Evolutionary conservation across 2,888 invertebrate genomes (phyloP).

Genomic region (Eupithecia abbreviata): DNA sequence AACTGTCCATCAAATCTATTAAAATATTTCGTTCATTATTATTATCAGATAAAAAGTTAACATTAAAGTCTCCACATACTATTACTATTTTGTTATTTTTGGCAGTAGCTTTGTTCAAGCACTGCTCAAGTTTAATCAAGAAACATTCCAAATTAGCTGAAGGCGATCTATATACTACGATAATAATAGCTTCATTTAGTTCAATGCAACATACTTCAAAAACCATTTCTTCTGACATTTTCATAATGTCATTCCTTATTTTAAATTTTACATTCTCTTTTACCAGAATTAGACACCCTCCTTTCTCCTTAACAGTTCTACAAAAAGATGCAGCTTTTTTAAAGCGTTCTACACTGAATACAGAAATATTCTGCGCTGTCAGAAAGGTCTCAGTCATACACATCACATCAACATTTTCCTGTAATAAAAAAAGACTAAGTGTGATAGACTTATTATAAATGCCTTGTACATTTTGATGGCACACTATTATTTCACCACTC

Average conservation of each 20-base stretch:
- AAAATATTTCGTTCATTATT: not conserved
- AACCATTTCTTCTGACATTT: conserved; percentile 7
- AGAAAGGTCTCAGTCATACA: conserved; percentile 4
- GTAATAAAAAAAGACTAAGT: not conserved
- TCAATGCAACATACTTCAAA: too few relatives aligned
- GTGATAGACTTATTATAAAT: not conserved
- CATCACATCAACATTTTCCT: conserved; percentile 3
- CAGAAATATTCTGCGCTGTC: not conserved
- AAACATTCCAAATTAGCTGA: not conserved
- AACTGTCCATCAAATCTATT: not conserved
- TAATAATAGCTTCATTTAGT: too few relatives aligned
- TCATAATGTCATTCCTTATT: not conserved
- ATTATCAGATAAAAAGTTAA: not conserved
- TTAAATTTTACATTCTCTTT: not conserved
- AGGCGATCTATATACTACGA: too few relatives aligned
- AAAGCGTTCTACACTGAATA: not conserved
- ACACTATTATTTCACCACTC: not conserved
- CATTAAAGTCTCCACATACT: not conserved
- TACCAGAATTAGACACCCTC: not conserved
- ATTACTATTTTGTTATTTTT: too few relatives aligned
- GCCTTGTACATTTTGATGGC: too few relatives aligned
- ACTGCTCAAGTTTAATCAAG: not conserved
- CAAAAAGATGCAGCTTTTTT: too few relatives aligned
- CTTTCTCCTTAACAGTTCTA: too few relatives aligned
- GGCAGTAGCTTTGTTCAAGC: not conserved